These are phyloP conservation scores for Drosophila pseudoananassae DNA, from an alignment of 1,140 invertebrate genomes.

Conservation along the genomic window DNA sequence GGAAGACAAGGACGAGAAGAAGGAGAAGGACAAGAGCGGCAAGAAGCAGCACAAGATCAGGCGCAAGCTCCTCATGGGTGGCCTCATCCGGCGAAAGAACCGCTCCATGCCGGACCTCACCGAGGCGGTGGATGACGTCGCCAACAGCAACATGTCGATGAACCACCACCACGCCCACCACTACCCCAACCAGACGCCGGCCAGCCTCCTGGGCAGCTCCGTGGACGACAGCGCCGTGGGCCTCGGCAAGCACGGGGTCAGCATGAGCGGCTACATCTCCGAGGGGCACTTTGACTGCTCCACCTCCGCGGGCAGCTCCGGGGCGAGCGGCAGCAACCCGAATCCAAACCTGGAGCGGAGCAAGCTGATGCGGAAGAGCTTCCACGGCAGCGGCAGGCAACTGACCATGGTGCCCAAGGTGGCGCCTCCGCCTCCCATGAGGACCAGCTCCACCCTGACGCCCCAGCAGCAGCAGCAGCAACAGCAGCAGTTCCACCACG, in stretches of 20 bases:
- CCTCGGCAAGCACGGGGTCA: constrained; percentile 84
- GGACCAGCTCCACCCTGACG: constrained; percentile 89
- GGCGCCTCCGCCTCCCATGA: constrained; percentile 92
- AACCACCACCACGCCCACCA: constrained; percentile 83
- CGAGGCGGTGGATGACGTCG: constrained; percentile 87
- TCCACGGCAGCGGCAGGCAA: constrained; percentile 92
- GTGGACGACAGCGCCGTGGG: constrained; percentile 91
- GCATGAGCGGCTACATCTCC: constrained; percentile 92
- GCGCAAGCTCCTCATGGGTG: constrained; percentile 94
- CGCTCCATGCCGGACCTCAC: constrained; percentile 95
- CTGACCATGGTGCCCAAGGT: constrained; percentile 91
- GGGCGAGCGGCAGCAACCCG: constrained; percentile 67
- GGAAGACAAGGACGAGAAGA: constrained; percentile 87
- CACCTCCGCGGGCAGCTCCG: background rate
- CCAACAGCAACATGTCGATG: constrained; percentile 66
- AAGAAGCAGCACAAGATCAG: constrained; percentile 97
- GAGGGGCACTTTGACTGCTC: constrained; percentile 93
- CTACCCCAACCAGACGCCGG: constrained; percentile 51
- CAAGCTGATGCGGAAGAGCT: constrained; percentile 94
- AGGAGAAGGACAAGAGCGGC: constrained; percentile 89
- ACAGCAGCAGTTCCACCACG: constrained; percentile 77
- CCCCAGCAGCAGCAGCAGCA: constrained; percentile 76
- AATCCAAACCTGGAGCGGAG: constrained; percentile 94
- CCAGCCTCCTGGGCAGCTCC: constrained; percentile 85
- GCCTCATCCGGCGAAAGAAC: constrained; percentile 94